Percentiles rank a stretch among this genome's conserved stretches.
phyloP scores from a whole-genome alignment of 2,888 invertebrate genomes.

The Disparrhopalites patrizii region DNA sequence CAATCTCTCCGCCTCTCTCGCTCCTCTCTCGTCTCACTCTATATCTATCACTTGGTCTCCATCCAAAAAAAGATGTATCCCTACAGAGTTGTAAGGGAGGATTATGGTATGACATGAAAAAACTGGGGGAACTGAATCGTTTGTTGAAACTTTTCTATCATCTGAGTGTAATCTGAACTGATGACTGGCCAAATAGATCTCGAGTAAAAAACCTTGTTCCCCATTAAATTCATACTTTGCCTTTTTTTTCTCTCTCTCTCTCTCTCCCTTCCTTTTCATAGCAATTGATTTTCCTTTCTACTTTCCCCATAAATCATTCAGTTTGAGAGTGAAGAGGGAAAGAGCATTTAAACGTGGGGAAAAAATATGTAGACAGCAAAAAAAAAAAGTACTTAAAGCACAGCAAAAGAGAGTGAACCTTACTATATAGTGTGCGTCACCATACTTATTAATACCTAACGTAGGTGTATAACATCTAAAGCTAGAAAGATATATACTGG shows the following conservation, averaged over 20 bases:
- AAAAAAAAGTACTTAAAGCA: background rate
- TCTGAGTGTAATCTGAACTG: constrained; percentile 36
- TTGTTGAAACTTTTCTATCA: constrained; percentile 37
- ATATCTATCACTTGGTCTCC: constrained; percentile 27
- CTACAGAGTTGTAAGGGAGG: constrained; percentile 19
- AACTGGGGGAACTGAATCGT: constrained; percentile 32
- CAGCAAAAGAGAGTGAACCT: too few species aligned
- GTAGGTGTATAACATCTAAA: background rate
- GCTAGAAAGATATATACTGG: too few species aligned
- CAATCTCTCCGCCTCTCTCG: too few species aligned
- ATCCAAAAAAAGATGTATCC: constrained; percentile 27
- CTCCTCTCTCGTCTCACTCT: constrained; percentile 29
- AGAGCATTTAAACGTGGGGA: background rate
- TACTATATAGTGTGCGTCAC: background rate
- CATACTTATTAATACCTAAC: background rate
- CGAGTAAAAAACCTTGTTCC: constrained; percentile 34
- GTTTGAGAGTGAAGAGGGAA: constrained; percentile 16
- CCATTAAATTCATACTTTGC: constrained; percentile 37
- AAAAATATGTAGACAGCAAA: constrained; percentile 8
- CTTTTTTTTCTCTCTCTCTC: constrained; percentile 11
- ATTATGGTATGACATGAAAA: constrained; percentile 23
- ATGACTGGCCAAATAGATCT: constrained; percentile 37
- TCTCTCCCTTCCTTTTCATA: constrained; percentile 23
- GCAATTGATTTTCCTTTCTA: constrained; percentile 37
- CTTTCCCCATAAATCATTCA: constrained; percentile 41